These are phyloP conservation scores for Sciurus carolinensis DNA, from an alignment of 2,797 vertebrate genomes.

Conservation along the genomic window DNA sequence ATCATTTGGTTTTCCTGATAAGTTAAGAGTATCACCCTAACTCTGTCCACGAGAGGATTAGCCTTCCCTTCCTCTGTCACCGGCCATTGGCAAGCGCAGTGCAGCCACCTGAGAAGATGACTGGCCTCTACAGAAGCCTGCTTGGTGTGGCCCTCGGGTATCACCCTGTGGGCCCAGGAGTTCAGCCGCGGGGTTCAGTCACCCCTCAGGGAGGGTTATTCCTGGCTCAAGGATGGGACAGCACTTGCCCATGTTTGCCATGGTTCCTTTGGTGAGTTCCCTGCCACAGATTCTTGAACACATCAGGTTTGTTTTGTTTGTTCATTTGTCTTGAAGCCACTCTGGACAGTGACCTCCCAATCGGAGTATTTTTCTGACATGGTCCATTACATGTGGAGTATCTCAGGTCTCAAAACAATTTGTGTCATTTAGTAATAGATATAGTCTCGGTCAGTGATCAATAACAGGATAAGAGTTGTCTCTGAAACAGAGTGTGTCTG, in stretches of 20 bases:
- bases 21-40: not conserved
- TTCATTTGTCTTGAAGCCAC: not conserved
- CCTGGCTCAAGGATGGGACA: not conserved
- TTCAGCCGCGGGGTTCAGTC: not conserved
- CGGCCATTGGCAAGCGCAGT: not conserved
- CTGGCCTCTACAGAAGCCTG: not conserved
- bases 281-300: not conserved
- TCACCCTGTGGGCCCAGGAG: not conserved
- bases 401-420: constrained; percentile 13
- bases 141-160: not conserved
- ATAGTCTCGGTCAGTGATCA: constrained; percentile 50
- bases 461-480: constrained; percentile 41
- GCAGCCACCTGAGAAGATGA: not conserved
- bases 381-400: not conserved
- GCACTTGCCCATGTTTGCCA: not conserved
- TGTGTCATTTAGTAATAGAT: constrained; percentile 52
- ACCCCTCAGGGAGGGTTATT: not conserved
- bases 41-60: not conserved
- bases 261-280: not conserved
- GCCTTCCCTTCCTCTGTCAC: not conserved
- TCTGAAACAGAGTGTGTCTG: constrained; percentile 38
- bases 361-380: not conserved
- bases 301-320: not conserved
- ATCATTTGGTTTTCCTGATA: not conserved
- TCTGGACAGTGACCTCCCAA: not conserved